Base-by-base conservation (phyloP, 37 sponge, comb jelly and placozoan species). In the Ianthella basta region DNA sequence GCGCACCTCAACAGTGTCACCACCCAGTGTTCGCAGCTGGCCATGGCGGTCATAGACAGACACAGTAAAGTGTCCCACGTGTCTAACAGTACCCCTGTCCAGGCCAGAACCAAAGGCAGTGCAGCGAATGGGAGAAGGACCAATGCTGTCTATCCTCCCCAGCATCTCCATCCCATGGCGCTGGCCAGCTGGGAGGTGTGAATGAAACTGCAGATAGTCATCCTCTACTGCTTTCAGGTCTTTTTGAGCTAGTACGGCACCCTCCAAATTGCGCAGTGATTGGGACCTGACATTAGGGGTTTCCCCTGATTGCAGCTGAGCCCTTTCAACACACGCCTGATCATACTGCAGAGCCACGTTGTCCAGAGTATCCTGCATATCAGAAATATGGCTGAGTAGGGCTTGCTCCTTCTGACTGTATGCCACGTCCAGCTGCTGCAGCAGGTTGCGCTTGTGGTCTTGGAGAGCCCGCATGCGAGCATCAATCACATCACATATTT, bases 171-270 rank as follows among this genome's bases (percentile, higher is more conserved):
- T 72, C 10, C 88, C 84, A 41, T 40, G 37, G 57, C 55, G 56
- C 70, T 86, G 34, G 1, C 85, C 80, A 44, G 84, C 86, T 25
- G 87, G 77, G 30, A 33, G 35, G 41, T 78, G 18, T 19, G 87
- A 67, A 18, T n/a, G 21, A 60, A 90, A 93, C 61, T 85, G 80
- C 19, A 93, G 90, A 54, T 87, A 93, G 67, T 93, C 94, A 72
- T 93, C 91, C 34, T 89, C 90, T 13, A 38, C 54, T 15, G 94
- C 91, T 15, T 70, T n/a, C 24, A 68, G 20, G 20, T 83, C 74
- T 4, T 84, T 67, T 14, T 60, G 60, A 0, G 83, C n/a, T 29
- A 39, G 65, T 6, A 87, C 13, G 0, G 72, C 24, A 37, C 83
- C 79, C 41, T 93, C 94, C n/a, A 93, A 75, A 15, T 24, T 53